phyloP scores from a whole-genome alignment of 2,888 invertebrate genomes.

The Amiota mariae region DNA sequence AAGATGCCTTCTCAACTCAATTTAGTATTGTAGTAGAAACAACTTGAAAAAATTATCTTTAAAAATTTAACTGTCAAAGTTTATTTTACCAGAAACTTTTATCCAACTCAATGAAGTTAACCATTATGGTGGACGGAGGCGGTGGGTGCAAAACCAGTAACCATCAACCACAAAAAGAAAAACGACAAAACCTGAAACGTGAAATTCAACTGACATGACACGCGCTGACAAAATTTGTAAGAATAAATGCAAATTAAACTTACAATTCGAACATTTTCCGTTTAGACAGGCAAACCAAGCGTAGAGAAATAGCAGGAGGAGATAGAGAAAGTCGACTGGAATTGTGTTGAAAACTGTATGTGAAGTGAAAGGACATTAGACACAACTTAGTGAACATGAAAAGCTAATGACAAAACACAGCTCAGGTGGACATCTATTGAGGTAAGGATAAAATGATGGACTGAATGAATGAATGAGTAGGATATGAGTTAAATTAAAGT shows the following conservation, averaged over 20 bases:
- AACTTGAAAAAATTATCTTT: background rate
- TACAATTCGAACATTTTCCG: slow-evolving; percentile 1
- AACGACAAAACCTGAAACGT: too few species aligned
- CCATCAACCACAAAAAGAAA: too few species aligned
- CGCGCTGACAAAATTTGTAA: background rate
- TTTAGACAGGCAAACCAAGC: background rate
- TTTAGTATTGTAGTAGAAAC: too few species aligned
- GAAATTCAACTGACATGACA: slow-evolving; percentile 19
- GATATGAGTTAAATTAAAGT: slow-evolving; percentile 26
- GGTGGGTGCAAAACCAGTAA: too few species aligned
- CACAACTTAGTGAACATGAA: background rate
- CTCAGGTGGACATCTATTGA: background rate
- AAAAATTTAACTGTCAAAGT: too few species aligned
- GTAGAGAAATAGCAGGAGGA: background rate
- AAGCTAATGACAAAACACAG: background rate
- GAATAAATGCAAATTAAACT: slow-evolving; percentile 26
- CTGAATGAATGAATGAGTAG: background rate
- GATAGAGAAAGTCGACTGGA: background rate
- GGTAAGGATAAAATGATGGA: too few species aligned
- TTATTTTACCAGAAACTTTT: too few species aligned
- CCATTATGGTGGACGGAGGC: too few species aligned
- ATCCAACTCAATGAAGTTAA: too few species aligned
- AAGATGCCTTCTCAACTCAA: too few species aligned
- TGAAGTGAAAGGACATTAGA: background rate
- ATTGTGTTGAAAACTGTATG: background rate